Conservation (phyloP, 2,797 vertebrate species). For the Okamejei kenojei region DNA sequence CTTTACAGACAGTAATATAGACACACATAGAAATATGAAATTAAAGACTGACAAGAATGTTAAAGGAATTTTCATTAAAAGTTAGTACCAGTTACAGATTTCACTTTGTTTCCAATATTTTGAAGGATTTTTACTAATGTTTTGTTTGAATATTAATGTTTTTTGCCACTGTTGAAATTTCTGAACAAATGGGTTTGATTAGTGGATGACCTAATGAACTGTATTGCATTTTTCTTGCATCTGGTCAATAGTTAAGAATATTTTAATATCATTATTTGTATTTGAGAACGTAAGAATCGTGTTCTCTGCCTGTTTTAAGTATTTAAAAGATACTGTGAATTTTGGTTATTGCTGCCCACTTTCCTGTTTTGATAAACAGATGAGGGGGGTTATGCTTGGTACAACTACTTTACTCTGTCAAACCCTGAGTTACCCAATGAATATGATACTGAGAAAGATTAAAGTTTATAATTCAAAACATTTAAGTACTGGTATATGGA, state of each 20-base stretch:
- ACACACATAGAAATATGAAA: neutral
- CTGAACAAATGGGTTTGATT: neutral
- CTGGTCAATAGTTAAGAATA: neutral
- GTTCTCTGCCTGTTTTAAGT: neutral
- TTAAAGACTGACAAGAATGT: neutral
- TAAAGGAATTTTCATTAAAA: slow-evolving; percentile 5
- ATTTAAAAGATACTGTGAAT: neutral
- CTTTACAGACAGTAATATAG: neutral
- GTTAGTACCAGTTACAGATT: neutral
- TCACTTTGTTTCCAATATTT: neutral
- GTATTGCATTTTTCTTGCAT: neutral
- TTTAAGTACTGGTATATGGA: too few relatives aligned
- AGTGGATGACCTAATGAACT: neutral
- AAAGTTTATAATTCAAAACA: too few relatives aligned
- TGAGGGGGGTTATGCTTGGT: neutral
- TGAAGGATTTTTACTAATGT: neutral
- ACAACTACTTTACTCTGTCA: neutral
- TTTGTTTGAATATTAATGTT: neutral
- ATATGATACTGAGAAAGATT: too few relatives aligned
- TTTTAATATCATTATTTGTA: neutral
- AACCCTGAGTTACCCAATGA: too few relatives aligned
- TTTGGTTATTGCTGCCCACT: neutral
- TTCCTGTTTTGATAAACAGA: neutral
- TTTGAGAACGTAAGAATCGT: neutral
- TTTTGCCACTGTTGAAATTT: neutral